Evolutionary conservation across 2,888 invertebrate genomes (phyloP).

Genomic region (Xiphydria camelus): DNA sequence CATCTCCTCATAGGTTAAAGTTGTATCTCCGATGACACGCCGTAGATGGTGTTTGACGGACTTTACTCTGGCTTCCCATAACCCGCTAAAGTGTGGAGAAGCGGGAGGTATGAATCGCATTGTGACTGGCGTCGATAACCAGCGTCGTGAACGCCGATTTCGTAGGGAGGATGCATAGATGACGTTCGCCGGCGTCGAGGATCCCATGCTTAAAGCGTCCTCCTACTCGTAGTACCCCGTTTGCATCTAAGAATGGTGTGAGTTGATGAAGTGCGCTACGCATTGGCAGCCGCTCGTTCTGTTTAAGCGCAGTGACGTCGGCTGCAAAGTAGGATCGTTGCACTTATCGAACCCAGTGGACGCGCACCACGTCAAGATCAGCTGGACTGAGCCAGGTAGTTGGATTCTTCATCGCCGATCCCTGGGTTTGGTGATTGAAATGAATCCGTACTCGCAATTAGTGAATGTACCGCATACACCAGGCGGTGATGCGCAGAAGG

Average conservation of each 20-base stretch:
- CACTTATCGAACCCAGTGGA: no score
- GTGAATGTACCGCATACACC: not conserved
- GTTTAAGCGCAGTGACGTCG: not conserved
- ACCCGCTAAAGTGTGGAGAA: slow-evolving; percentile 38
- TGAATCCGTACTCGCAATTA: no score
- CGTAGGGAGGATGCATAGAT: slow-evolving; percentile 13
- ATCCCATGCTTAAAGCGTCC: slow-evolving; percentile 18
- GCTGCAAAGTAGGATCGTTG: no score
- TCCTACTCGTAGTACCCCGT: slow-evolving; percentile 14
- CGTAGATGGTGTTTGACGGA: slow-evolving; percentile 36
- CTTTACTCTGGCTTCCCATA: slow-evolving; percentile 38
- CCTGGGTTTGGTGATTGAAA: no score
- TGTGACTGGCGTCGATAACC: slow-evolving; percentile 14
- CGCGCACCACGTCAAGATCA: not conserved
- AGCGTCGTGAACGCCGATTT: slow-evolving; percentile 11
- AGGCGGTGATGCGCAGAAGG: not conserved
- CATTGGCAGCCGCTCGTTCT: not conserved
- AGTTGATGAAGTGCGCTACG: not conserved
- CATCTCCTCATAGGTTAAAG: no score
- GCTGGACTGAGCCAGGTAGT: not conserved
- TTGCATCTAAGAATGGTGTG: slow-evolving; percentile 12
- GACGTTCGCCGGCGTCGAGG: slow-evolving; percentile 11
- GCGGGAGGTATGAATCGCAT: slow-evolving; percentile 35
- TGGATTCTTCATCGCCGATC: no score
- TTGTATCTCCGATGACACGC: slow-evolving; percentile 25